phyloP scores from a whole-genome alignment of 2,888 invertebrate genomes.

The Phania funesta region DNA sequence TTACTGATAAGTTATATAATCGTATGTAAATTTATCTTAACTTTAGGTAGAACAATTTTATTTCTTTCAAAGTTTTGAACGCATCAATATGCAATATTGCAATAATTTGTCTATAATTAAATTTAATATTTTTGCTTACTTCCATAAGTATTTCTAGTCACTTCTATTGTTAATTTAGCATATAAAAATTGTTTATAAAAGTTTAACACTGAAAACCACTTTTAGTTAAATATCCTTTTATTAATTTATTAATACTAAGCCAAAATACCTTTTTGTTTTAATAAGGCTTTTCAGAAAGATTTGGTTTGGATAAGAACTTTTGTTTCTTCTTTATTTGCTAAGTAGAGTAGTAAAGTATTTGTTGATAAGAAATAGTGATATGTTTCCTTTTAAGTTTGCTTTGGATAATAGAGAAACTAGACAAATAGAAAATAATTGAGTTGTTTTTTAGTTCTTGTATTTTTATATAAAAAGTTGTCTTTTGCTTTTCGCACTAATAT shows the following conservation, averaged over 20 bases:
- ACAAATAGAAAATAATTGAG: conserved; percentile 53
- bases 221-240: conserved; percentile 5
- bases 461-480: conserved; percentile 49
- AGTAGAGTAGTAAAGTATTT: conserved; percentile 14
- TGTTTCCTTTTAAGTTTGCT: conserved; percentile 39
- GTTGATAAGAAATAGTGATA: conserved; percentile 69
- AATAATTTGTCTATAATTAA: conserved; percentile 37
- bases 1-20: background rate
- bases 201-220: conserved; percentile 41
- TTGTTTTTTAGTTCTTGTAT: conserved; percentile 48
- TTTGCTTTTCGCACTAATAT: conserved; percentile 34
- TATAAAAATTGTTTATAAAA: conserved; percentile 68
- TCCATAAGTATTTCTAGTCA: conserved; percentile 10
- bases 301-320: background rate
- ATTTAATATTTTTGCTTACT: conserved; percentile 6
- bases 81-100: conserved; percentile 54
- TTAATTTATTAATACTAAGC: conserved; percentile 43
- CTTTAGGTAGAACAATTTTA: conserved; percentile 8
- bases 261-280: conserved; percentile 65
- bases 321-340: background rate
- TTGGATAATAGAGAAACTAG: conserved; percentile 34
- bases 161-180: conserved; percentile 29
- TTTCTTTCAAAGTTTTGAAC: conserved; percentile 12
- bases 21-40: conserved; percentile 9
- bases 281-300: conserved; percentile 60